Percentiles rank a stretch among this genome's conserved stretches.
Evolutionary conservation across 2,113 vertebrate species (phyloP).

Genomic region (Greenwoodochromis staneri): DNA sequence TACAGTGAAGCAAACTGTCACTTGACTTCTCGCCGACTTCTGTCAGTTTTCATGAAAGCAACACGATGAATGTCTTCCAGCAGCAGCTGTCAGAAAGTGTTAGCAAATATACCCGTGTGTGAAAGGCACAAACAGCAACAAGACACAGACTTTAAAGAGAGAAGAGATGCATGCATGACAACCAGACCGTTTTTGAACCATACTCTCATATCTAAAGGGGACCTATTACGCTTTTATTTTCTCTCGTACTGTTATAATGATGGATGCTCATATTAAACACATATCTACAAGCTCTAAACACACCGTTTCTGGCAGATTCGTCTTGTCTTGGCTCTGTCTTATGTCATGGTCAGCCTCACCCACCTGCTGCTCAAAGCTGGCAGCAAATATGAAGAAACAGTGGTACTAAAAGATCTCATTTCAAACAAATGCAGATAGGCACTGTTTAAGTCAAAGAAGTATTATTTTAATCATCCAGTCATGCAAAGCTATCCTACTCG

Average conservation of each 20-base stretch:
- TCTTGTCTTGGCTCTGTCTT: background rate
- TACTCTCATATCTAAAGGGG: background rate
- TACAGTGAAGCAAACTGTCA: background rate
- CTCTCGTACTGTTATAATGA: background rate
- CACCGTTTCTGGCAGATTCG: accelerated
- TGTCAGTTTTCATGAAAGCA: background rate
- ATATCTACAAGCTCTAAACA: background rate
- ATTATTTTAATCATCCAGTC: background rate
- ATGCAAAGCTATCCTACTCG: background rate
- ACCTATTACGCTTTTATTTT: background rate
- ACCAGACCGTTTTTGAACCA: background rate
- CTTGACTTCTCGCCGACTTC: background rate
- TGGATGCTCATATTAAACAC: background rate
- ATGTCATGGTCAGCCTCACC: background rate
- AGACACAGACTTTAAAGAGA: background rate
- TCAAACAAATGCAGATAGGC: background rate
- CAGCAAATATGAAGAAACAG: background rate
- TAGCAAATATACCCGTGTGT: background rate
- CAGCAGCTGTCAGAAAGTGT: background rate
- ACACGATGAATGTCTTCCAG: background rate
- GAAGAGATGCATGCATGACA: background rate
- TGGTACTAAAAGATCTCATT: background rate
- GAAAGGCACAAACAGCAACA: background rate
- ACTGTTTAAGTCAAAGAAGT: accelerated
- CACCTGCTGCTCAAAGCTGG: background rate